Evolutionary conservation across 30 jellyfish, hydroid and myxozoan species (phyloP), one percentile per base, ranked within the genome.

Genomic region (Calvadosia cruxmelitensis): DNA sequence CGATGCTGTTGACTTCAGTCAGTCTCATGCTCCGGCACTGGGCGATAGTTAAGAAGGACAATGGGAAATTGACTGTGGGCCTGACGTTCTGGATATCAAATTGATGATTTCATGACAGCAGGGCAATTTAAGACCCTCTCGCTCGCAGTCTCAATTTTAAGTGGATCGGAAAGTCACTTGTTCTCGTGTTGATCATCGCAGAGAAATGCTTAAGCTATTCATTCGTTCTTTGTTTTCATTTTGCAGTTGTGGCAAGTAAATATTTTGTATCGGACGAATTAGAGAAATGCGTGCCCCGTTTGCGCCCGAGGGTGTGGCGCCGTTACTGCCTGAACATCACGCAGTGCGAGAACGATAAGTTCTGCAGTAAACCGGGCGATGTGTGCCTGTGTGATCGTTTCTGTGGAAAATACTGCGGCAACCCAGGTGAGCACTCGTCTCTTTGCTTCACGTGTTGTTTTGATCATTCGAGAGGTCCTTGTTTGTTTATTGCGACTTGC

Each of bases 311-410:
- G 63, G 94, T 82, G 24, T 73, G 94, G 94, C 63, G 30, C 42
- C 33, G 94, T 33, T 32, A 70, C 26, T 82, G 94, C 71, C 34
- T 83, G 5, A 78, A 82, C 48, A 78, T 74, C 15, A 76, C 51
- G 31, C 25, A 24, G 50, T 89, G 98, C 32, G 98, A 89, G 64
- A 89, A 89, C 64, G 98, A 89, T 64, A 89, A 89, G 64, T 81
- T 81, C 48, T 89, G 98, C 49, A 72, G 67, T 32, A 42, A 32
- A 48, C 66, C 31, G 71, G 86, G 31, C 34, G 98, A 81, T 64
- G 50, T 51, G 31, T 89, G 98, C 53, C 57, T 76, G 64, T 89
- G 98, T 67, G 91, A 89, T 29, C 82, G 68, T 34, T 77, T 70
- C 28, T 89, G 98, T 65, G 98, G 93, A 36, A 82, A 82, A 51